A percentile compares a stretch with the other conserved stretches of the same genome.
phyloP scores from a whole-genome alignment of 2,888 invertebrate species.

The Platycheirus albimanus region DNA sequence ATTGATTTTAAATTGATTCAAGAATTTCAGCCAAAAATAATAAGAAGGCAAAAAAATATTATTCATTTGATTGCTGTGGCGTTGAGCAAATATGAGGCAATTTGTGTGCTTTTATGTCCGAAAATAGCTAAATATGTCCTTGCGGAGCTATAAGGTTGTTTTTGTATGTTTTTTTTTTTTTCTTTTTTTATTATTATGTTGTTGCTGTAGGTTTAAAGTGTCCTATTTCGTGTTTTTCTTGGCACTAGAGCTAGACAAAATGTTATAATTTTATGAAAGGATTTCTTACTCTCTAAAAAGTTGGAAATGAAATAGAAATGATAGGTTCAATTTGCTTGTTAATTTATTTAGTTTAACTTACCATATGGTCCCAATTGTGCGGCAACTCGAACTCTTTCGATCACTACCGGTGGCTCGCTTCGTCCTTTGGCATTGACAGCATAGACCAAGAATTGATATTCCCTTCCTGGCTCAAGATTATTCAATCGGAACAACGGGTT shows the following conservation, averaged over 20 bases:
- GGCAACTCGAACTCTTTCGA: conserved; percentile 84
- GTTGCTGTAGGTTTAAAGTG: not conserved
- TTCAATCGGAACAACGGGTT: conserved; percentile 89
- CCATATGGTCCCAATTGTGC: conserved; percentile 83
- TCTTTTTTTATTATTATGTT: not conserved
- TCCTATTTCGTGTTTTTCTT: not conserved
- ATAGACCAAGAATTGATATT: conserved; percentile 91
- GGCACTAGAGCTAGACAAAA: conserved; percentile 25
- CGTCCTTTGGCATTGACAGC: conserved; percentile 92
- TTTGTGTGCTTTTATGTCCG: conserved; percentile 35
- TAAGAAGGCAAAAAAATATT: conserved; percentile 8
- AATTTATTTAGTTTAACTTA: too few relatives aligned
- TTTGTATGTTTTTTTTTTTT: conserved; percentile 2
- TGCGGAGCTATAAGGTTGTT: conserved; percentile 23
- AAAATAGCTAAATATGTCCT: conserved; percentile 25
- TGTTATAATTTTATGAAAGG: too few relatives aligned
- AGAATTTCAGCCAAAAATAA: conserved; percentile 15
- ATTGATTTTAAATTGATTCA: conserved; percentile 67
- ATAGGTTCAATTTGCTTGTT: too few relatives aligned
- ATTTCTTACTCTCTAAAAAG: too few relatives aligned
- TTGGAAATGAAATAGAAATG: too few relatives aligned
- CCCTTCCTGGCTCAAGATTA: conserved; percentile 89
- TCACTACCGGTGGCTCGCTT: conserved; percentile 88
- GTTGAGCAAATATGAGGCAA: conserved; percentile 38
- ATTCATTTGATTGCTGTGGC: conserved; percentile 1